These are phyloP conservation scores for Drosophila sp. DNA, from an alignment of 1,140 invertebrate genomes.

Conservation along the genomic window DNA sequence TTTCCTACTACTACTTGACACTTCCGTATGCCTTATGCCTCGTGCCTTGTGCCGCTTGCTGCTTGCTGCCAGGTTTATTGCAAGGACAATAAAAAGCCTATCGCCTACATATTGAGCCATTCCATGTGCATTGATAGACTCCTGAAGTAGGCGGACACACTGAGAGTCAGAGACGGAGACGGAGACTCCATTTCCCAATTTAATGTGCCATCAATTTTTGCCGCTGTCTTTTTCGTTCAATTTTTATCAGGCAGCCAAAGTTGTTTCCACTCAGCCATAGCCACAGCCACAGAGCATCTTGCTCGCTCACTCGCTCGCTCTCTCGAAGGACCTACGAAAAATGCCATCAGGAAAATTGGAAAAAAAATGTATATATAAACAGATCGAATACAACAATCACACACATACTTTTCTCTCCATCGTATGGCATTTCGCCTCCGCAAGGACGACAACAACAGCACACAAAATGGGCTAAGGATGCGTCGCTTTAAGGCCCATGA, in stretches of 20 bases:
- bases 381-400: slow-evolving; percentile 18
- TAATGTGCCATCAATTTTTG: slow-evolving; percentile 78
- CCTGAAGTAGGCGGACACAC: slow-evolving; percentile 7
- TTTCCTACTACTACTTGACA: slow-evolving; percentile 68
- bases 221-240: slow-evolving; percentile 42
- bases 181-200: slow-evolving; percentile 47
- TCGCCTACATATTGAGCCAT: slow-evolving; percentile 75
- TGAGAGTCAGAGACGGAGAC: background rate
- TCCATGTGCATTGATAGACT: slow-evolving; percentile 64
- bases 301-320: background rate
- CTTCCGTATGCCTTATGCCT: slow-evolving; percentile 28
- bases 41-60: background rate
- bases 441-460: slow-evolving; percentile 13
- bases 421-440: slow-evolving; percentile 40
- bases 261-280: background rate
- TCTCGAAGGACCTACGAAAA: slow-evolving; percentile 61
- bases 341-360: slow-evolving; percentile 79
- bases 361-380: slow-evolving; percentile 46
- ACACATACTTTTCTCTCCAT: slow-evolving; percentile 43
- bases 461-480: slow-evolving; percentile 42
- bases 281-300: too few species aligned
- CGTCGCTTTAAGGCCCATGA: slow-evolving; percentile 44
- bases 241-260: slow-evolving; percentile 57
- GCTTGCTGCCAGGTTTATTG: slow-evolving; percentile 40
- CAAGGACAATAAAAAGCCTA: slow-evolving; percentile 69